phyloP scores from a whole-genome alignment of 2,888 invertebrate species.

The Baccha elongata region DNA sequence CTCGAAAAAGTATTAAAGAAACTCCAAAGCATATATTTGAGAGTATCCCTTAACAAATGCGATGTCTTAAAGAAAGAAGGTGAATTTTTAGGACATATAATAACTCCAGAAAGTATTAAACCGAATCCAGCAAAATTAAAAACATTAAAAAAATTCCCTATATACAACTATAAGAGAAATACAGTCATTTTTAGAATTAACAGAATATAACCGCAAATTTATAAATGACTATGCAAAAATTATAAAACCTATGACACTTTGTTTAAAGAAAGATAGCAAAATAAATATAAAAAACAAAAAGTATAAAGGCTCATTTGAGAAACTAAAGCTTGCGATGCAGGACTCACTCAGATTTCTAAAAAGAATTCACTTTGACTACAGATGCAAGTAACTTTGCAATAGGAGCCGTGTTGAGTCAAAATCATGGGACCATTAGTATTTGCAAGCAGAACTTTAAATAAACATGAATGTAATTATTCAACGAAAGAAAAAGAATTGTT shows the following conservation, averaged over 20 bases:
- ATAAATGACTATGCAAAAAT: neutral
- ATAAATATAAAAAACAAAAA: neutral
- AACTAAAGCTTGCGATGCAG: constrained; percentile 5
- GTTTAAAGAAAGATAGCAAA: neutral
- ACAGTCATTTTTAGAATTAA: constrained; percentile 12
- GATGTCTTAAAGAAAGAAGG: too few relatives aligned
- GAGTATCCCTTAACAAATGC: too few relatives aligned
- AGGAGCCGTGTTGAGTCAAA: too few relatives aligned
- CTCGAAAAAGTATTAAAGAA: too few relatives aligned
- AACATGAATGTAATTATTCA: constrained; percentile 37
- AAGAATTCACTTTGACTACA: constrained; percentile 31
- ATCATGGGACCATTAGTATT: neutral
- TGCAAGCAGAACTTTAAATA: neutral
- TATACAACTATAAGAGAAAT: constrained; percentile 11
- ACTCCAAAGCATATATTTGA: too few relatives aligned
- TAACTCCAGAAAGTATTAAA: constrained; percentile 16
- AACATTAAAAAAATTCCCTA: constrained; percentile 6
- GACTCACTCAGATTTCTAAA: constrained; percentile 23
- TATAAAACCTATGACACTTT: neutral
- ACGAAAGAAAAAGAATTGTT: constrained; percentile 11
- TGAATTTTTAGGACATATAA: constrained; percentile 15
- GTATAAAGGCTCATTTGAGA: constrained; percentile 19
- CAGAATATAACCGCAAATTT: constrained; percentile 12
- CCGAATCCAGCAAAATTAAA: constrained; percentile 15
- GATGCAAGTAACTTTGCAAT: constrained; percentile 37